phyloP scores from a whole-genome alignment of 2,797 vertebrate species.

The Melanotaenia parkinsoni region DNA sequence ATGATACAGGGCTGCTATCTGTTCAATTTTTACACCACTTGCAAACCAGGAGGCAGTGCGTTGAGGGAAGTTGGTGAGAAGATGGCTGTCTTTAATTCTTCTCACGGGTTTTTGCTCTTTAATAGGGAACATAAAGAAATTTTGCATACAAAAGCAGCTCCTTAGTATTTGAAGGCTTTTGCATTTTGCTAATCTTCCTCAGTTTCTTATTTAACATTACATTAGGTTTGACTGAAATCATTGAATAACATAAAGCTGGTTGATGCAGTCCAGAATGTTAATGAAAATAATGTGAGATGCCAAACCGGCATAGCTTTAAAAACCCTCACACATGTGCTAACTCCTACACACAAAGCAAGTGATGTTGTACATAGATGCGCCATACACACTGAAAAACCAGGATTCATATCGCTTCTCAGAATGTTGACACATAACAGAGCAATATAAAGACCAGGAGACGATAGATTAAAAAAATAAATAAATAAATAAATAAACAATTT shows the following conservation, averaged over 20 bases:
- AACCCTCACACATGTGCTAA: slow-evolving; percentile 20
- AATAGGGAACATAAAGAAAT: slow-evolving; percentile 24
- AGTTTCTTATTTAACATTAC: too few species aligned
- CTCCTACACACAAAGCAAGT: slow-evolving; percentile 35
- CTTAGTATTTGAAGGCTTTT: not conserved
- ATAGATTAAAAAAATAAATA: slow-evolving; percentile 8
- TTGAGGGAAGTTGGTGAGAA: slow-evolving; percentile 26
- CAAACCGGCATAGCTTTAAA: slow-evolving; percentile 30
- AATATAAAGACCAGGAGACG: slow-evolving; percentile 2
- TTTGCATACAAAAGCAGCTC: not conserved
- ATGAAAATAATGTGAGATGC: not conserved
- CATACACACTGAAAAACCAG: slow-evolving; percentile 18
- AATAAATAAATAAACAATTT: slow-evolving; percentile 20
- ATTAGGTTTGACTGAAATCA: too few species aligned
- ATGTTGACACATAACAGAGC: not conserved
- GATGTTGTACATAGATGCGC: not conserved
- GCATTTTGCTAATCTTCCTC: too few species aligned
- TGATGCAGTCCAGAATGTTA: slow-evolving; percentile 11
- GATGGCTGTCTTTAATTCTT: slow-evolving; percentile 19
- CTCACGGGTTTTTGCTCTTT: slow-evolving; percentile 31
- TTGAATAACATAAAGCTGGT: too few species aligned
- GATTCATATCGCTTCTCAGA: not conserved
- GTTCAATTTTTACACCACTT: slow-evolving; percentile 20
- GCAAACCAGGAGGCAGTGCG: slow-evolving; percentile 21
- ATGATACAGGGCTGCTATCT: not conserved